phyloP scores from a whole-genome alignment of 2,797 vertebrate genomes.

The Huso huso region DNA sequence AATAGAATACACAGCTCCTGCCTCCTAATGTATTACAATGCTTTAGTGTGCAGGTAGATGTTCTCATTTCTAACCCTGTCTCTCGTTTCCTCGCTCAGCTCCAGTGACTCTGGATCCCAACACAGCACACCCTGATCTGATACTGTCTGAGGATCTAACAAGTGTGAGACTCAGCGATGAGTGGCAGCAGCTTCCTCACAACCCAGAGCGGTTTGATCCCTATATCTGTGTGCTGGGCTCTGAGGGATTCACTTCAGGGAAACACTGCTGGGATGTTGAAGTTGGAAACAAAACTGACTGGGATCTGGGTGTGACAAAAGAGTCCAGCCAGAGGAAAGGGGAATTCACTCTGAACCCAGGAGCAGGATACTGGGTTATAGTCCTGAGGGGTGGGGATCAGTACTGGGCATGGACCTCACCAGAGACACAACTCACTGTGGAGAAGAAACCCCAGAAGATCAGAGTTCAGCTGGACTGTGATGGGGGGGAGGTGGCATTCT shows the following conservation, averaged over 20 bases:
- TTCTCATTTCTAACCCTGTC: background rate
- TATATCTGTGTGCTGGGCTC: conserved; percentile 32
- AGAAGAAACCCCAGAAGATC: background rate
- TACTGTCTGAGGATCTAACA: conserved; percentile 21
- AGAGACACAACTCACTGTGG: background rate
- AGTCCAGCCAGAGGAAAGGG: conserved; percentile 7
- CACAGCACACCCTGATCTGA: conserved; percentile 28
- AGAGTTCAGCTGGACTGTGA: conserved; percentile 23
- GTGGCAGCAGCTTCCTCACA: rapidly evolving
- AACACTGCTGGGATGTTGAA: conserved; percentile 41
- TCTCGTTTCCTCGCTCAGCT: background rate
- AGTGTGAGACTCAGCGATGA: conserved; percentile 10
- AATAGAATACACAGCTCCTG: background rate
- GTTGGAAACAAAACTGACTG: conserved; percentile 33
- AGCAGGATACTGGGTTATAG: background rate
- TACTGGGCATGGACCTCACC: background rate
- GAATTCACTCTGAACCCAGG: background rate
- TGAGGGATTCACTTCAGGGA: conserved; percentile 16
- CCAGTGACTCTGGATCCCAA: conserved; percentile 23
- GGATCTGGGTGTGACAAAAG: conserved; percentile 33
- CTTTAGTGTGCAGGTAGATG: no score
- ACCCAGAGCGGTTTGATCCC: background rate
- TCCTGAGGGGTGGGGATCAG: background rate
- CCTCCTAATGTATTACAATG: no score
- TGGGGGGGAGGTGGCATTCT: conserved; percentile 10